These are phyloP conservation scores for Nomada flava DNA, from an alignment of 2,888 invertebrate genomes.

Conservation along the genomic window DNA sequence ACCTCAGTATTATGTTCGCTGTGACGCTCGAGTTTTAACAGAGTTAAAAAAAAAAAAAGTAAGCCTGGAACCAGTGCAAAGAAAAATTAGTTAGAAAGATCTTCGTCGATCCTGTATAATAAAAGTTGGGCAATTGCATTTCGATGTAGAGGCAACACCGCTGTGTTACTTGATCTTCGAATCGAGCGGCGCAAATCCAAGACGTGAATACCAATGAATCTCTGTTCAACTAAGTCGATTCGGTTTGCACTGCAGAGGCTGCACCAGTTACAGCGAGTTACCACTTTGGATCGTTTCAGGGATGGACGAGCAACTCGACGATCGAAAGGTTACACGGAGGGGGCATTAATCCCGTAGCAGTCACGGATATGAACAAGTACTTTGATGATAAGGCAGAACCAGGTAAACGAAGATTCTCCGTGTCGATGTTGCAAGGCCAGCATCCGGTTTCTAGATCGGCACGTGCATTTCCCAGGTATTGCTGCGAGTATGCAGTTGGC, in stretches of 20 bases:
- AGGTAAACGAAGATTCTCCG: slow-evolving; percentile 56
- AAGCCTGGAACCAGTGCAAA: too few relatives aligned
- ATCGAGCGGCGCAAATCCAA: background rate
- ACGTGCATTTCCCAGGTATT: slow-evolving; percentile 49
- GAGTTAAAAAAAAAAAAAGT: too few relatives aligned
- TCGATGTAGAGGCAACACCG: background rate
- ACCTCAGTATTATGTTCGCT: too few relatives aligned
- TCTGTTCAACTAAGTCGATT: background rate
- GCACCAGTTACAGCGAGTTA: slow-evolving; percentile 24
- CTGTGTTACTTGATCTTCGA: slow-evolving; percentile 4
- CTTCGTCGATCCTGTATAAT: background rate
- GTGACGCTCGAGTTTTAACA: too few relatives aligned
- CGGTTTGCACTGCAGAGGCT: background rate
- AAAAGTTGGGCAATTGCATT: background rate
- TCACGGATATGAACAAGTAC: slow-evolving; percentile 73
- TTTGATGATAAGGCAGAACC: slow-evolving; percentile 68
- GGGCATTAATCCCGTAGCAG: slow-evolving; percentile 66
- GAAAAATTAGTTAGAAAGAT: background rate
- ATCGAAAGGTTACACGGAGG: slow-evolving; percentile 66
- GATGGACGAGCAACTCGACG: slow-evolving; percentile 75
- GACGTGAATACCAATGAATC: background rate
- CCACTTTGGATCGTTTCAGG: slow-evolving; percentile 65
- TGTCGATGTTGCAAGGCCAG: background rate
- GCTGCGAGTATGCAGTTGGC: slow-evolving; percentile 25
- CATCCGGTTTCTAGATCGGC: slow-evolving; percentile 20